Evolutionary conservation across 30 jellyfish, hydroid and myxozoan species (phyloP).

Genomic region (Pelagia noctiluca): DNA sequence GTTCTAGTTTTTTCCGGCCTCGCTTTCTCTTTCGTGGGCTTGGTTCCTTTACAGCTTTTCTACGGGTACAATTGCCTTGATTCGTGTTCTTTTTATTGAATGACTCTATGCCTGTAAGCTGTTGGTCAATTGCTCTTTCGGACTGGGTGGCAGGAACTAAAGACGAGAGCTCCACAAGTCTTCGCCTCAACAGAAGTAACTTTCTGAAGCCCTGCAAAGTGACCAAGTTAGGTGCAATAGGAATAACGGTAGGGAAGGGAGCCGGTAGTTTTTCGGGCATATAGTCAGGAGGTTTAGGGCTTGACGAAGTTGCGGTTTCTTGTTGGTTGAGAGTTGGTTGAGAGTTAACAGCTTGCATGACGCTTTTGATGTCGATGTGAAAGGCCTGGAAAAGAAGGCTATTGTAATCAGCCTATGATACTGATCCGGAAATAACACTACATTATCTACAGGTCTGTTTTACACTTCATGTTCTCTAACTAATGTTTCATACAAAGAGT

Average conservation of each 20-base stretch:
- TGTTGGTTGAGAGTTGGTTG: background rate
- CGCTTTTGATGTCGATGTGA: constrained; percentile 9
- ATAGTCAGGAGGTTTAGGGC: background rate
- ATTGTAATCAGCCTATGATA: background rate
- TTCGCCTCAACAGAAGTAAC: constrained; percentile 68
- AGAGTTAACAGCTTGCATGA: background rate
- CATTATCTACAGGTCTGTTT: no score
- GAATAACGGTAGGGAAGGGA: constrained; percentile 58
- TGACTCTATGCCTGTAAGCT: background rate
- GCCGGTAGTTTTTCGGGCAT: no score
- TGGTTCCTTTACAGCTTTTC: no score
- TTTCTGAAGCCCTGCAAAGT: constrained; percentile 65
- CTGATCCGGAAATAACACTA: no score
- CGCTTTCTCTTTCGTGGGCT: no score
- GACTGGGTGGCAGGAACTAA: background rate
- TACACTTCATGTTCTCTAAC: no score
- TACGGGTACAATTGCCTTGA: no score
- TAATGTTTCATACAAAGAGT: no score
- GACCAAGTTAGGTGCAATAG: constrained; percentile 77
- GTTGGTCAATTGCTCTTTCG: background rate
- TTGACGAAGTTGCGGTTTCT: constrained; percentile 8
- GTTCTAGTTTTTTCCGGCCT: no score
- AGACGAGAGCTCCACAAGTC: constrained; percentile 25
- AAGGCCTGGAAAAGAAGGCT: background rate
- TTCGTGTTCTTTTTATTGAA: no score